Percentiles rank a stretch among this genome's conserved stretches.
Evolutionary conservation across 2,113 vertebrate species (phyloP).

Genomic region (Dascyllus trimaculatus): DNA sequence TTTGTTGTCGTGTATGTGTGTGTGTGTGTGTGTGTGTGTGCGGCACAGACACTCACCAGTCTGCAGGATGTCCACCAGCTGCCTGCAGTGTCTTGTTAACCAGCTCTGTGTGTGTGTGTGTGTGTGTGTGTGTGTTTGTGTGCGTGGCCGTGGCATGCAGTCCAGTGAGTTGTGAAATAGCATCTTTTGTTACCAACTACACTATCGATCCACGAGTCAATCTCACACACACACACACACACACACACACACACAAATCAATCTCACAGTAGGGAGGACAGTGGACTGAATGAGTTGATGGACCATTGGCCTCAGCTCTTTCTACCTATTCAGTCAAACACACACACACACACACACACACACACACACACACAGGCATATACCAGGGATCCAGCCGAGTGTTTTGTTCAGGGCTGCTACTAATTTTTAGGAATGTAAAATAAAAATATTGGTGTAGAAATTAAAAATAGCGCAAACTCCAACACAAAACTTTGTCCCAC

Average conservation of each 20-base stretch:
- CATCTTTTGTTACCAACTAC: conserved; percentile 95
- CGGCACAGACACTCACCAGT: conserved; percentile 55
- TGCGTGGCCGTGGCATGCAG: conserved; percentile 77
- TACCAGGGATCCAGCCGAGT: not conserved
- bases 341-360: not conserved
- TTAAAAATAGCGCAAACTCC: no score
- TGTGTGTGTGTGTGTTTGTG: conserved; percentile 13
- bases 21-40: not conserved
- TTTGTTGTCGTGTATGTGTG: no score
- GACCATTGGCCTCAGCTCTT: conserved; percentile 42
- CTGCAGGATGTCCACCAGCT: conserved; percentile 87
- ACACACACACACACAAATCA: conserved; percentile 38
- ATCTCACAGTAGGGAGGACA: conserved; percentile 33
- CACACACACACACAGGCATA: not conserved
- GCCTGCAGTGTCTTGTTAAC: conserved; percentile 93
- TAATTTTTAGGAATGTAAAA: no score
- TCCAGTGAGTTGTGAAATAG: conserved; percentile 98
- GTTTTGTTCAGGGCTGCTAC: no score
- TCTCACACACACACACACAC: conserved; percentile 77
- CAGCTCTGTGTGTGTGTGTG: conserved; percentile 73
- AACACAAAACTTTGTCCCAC: no score
- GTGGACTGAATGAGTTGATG: conserved; percentile 48
- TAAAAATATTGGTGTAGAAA: no score
- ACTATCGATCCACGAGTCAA: conserved; percentile 89
- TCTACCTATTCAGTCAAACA: conserved; percentile 4